Conservation (phyloP, 2,888 invertebrate species). For the Pterobdella sp. region DNA sequence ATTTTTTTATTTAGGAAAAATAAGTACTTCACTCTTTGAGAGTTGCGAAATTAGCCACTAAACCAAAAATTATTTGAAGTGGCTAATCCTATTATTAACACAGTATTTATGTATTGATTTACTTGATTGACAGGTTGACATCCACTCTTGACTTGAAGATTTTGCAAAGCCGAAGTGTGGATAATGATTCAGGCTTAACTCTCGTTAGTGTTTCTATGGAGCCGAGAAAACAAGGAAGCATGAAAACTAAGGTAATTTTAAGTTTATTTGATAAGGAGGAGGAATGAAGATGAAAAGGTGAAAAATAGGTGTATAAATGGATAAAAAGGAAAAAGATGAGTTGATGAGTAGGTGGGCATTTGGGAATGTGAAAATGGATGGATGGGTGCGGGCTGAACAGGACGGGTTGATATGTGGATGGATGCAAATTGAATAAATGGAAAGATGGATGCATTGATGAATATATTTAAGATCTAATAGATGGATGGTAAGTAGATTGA, state of each 20-base stretch:
- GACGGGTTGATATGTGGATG: no score
- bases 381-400: background rate
- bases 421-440: no score
- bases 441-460: no score
- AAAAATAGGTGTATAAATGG: background rate
- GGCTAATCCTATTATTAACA: no score
- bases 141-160: background rate
- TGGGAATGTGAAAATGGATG: background rate
- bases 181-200: background rate
- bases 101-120: no score
- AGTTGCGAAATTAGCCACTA: no score
- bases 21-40: no score
- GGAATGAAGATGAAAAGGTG: background rate
- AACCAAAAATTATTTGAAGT: no score
- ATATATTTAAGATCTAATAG: no score
- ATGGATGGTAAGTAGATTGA: no score
- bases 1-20: no score
- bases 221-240: background rate
- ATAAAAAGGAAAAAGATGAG: background rate
- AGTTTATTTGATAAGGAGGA: background rate
- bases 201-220: background rate
- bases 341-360: background rate
- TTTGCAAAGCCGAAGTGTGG: background rate
- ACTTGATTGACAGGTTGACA: background rate
- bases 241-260: background rate